Evolutionary conservation across 2,797 vertebrate genomes (phyloP), one percentile per base, ranked within the genome.

Genomic region (Gymnoscopelus braueri): DNA sequence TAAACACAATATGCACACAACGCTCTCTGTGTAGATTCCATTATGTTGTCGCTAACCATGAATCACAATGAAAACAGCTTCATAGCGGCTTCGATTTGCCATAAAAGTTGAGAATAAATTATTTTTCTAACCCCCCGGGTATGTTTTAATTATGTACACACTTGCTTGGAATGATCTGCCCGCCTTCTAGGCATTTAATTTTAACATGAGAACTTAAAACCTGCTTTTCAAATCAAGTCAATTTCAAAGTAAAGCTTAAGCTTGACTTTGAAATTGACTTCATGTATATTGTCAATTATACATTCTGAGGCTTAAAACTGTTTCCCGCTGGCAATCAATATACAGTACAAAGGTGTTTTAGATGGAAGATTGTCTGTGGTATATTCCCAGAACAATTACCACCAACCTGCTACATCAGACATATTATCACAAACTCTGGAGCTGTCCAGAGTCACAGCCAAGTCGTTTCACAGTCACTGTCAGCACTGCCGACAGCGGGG

Each of bases 31-130:
- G 87, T 79, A 62, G 68, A 84, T 88, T 88, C 83, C 83, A 88
- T 91, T 89, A 88, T 85, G 79, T 82, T 89, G 83, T 91, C 85
- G 83, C 82, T 61, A 58, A 68, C 86, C 72, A 85, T 88, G 85
- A 91, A 84, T 91, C 85, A 80, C 76, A 84, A 83, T 75, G 76
- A 87, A 88, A 88, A 87, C 80, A 63, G 77, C 76, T 78, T 80
- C 78, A 80, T 63, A 81, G 82, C 70, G 35, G 63, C 69, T 89
- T 88, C 44, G 54, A 82, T 85, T 87, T 79, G 64, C 65, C 80
- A 63, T 57, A 87, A 90, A 87, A 85, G 75, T 84, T 82, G 59
- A 81, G 76, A 65, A 60, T 80, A 73, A 87, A 86, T 91, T 81
- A 84, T 87, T 84, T 89, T 81, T 66, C 64, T 69, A 75, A 87